Evolutionary conservation across 2,888 invertebrate genomes (phyloP), one percentile per base, ranked within the genome.

Genomic region (Amblyjoppa proteus): DNA sequence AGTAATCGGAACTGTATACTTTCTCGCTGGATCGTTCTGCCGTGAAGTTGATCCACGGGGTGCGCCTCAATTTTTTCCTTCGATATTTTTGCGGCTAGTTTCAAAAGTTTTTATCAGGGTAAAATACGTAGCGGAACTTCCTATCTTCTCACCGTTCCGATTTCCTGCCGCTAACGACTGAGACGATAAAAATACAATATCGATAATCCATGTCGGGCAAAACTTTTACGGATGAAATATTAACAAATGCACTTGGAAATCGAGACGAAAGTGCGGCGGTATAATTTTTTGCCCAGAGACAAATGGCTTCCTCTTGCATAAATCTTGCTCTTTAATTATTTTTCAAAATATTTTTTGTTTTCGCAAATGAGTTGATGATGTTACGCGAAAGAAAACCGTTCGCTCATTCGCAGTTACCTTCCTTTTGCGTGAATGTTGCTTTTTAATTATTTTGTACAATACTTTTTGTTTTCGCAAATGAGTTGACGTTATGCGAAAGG

Each of bases 21-120:
- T 75, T 64, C 61, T 58, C 61, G 61, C 25, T 28, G 20, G n/a
- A 56, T 56, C 53, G 9, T 20, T 56, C 45, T 25, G 9, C 56
- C 20, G 56, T 56, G 56, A 25, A 49, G 45, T 16, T 16, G 45
- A 49, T 49, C 45, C 45, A 49, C 45, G 3, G 3, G 45, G 16
- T 16, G 45, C 16, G 16, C 45, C 45, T 16, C 45, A 49, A 16
- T 49, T 49, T 49, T 49, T 49, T 49, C 3, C 45, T 16, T 49
- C 16, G 16, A 49, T 49, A 4, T 16, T 49, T 49, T 49, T 49
- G 45, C 45, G 45, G 13, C 45, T 16, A 3, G 13, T 16, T 49
- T 49, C 1, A 49, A 49, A 49, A 49, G 45, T 49, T 49, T 41
- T 16, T 49, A 49, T 5, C 16, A 2, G 1, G 45, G 13, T 49